Evolutionary conservation across 2,113 vertebrate genomes (phyloP).

Genomic region (Ceratotherium simum): DNA sequence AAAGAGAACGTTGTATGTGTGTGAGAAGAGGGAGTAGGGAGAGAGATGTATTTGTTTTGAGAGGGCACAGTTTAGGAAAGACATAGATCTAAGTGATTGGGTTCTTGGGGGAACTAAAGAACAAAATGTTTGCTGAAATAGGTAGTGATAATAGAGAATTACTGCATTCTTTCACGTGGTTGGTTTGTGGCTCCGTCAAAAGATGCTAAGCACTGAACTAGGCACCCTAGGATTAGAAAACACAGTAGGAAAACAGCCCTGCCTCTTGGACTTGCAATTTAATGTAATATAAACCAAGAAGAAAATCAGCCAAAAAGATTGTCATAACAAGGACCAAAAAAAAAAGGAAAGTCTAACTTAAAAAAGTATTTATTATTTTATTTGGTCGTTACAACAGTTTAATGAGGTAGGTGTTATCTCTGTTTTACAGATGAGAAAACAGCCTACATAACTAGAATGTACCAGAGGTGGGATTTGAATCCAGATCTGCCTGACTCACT

Average conservation of each 20-base stretch:
- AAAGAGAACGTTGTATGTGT: not conserved
- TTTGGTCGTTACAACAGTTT: not conserved
- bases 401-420: not conserved
- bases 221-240: not conserved
- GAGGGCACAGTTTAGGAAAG: conserved; percentile 3
- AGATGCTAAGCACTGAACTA: not conserved
- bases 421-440: not conserved
- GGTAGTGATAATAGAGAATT: not conserved
- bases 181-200: not conserved
- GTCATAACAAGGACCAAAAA: not conserved
- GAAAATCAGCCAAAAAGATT: not conserved
- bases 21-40: not conserved
- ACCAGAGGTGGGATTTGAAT: conserved; percentile 42
- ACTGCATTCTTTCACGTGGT: not conserved
- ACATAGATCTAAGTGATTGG: not conserved
- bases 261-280: not conserved
- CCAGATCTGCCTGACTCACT: not conserved
- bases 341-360: not conserved
- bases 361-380: not conserved
- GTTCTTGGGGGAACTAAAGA: not conserved
- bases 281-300: not conserved
- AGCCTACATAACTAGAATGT: not conserved
- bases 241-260: not conserved
- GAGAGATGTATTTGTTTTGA: not conserved
- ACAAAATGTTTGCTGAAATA: not conserved